phyloP scores from a whole-genome alignment of 1,140 invertebrate genomes.

The Wiebesia pumilae region DNA sequence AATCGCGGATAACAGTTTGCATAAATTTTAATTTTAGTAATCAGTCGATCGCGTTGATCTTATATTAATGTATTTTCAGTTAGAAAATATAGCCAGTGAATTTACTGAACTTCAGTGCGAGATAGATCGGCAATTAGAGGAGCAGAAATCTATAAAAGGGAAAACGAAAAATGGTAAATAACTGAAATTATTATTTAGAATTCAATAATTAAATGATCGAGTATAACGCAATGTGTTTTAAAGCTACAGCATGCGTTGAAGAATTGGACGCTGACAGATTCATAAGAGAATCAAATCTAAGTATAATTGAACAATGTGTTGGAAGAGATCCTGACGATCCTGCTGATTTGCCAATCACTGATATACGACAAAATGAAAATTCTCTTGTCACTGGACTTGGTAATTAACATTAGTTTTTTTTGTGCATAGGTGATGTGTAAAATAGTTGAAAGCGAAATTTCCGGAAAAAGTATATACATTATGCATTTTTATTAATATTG shows the following conservation, averaged over 20 bases:
- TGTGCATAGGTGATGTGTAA: background rate
- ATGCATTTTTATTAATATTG: background rate
- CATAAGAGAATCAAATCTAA: slow-evolving; percentile 77
- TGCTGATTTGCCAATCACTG: slow-evolving; percentile 37
- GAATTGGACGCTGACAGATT: slow-evolving; percentile 75
- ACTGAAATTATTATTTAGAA: background rate
- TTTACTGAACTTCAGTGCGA: slow-evolving; percentile 83
- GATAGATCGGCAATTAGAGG: slow-evolving; percentile 85
- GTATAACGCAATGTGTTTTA: background rate
- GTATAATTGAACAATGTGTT: slow-evolving; percentile 75
- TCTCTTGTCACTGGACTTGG: slow-evolving; percentile 61
- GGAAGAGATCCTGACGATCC: slow-evolving; percentile 58
- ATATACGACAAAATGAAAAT: slow-evolving; percentile 39
- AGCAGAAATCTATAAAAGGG: slow-evolving; percentile 73
- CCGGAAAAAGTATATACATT: background rate
- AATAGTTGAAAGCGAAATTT: background rate
- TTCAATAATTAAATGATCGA: background rate
- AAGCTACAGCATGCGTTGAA: slow-evolving; percentile 57
- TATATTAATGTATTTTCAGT: slow-evolving; percentile 51
- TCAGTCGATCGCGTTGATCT: background rate
- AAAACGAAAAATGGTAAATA: slow-evolving; percentile 61
- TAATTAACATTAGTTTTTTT: slow-evolving; percentile 26
- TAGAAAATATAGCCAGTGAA: slow-evolving; percentile 75
- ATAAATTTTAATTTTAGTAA: background rate
- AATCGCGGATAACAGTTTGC: no score